Conservation (phyloP, 2,113 vertebrate species). For the Chelonoidis abingdonii region DNA sequence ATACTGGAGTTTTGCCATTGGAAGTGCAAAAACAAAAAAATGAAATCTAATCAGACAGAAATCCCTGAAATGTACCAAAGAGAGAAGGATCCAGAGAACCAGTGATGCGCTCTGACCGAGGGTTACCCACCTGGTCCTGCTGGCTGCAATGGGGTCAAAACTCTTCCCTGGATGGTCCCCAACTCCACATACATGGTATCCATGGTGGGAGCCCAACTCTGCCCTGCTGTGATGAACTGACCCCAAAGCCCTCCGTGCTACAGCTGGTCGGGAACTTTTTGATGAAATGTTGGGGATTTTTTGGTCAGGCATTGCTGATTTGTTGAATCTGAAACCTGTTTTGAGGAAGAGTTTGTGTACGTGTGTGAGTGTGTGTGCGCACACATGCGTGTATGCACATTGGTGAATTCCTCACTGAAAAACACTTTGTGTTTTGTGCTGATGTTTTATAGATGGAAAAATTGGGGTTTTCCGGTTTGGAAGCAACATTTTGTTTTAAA, state of each 20-base stretch:
- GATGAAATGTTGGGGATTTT: not conserved
- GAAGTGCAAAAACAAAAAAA: not conserved
- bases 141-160: not conserved
- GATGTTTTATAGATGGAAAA: not conserved
- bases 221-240: not conserved
- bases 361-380: too few relatives aligned
- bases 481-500: not conserved
- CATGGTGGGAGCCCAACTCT: not conserved
- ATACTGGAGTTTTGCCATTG: slow-evolving; percentile 18
- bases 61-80: not conserved
- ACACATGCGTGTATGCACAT: too few relatives aligned
- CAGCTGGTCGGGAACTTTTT: not conserved
- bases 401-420: not conserved
- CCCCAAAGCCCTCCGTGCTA: not conserved
- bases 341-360: not conserved
- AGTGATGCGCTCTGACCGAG: not conserved
- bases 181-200: not conserved
- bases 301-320: too few relatives aligned
- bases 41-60: not conserved
- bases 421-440: not conserved
- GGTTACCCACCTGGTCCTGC: not conserved
- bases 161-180: not conserved
- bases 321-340: not conserved
- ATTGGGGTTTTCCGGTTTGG: not conserved
- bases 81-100: not conserved